A percentile compares a stretch with the other conserved stretches of the same genome.
Conservation (phyloP, 2,113 vertebrate genomes). For the Opisthocomus hoazin region DNA sequence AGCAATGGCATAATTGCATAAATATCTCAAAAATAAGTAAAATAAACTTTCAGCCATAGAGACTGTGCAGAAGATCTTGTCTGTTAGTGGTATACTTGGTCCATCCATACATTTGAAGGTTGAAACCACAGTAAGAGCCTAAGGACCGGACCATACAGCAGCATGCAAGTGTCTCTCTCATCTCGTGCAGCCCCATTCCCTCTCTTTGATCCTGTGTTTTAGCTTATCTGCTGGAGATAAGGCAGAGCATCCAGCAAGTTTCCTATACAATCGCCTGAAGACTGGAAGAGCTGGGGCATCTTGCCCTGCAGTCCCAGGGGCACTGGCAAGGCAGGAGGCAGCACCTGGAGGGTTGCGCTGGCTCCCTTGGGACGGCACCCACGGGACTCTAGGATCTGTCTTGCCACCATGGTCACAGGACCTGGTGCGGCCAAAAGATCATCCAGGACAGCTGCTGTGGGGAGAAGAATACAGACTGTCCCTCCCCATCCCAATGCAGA, state of each 20-base stretch:
- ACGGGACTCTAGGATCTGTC: background rate
- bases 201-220: background rate
- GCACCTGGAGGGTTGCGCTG: rapidly evolving
- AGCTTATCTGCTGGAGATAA: background rate
- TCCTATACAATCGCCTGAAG: background rate
- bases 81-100: background rate
- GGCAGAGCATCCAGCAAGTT: background rate
- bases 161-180: background rate
- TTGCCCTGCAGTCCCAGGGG: rapidly evolving
- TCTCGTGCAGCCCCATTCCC: background rate
- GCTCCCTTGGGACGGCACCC: background rate
- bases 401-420: rapidly evolving
- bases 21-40: background rate
- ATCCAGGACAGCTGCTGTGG: background rate
- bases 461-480: background rate
- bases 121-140: background rate
- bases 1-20: background rate
- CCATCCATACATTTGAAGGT: background rate
- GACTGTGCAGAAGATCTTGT: background rate
- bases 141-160: background rate
- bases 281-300: background rate
- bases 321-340: background rate
- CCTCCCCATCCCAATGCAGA: background rate
- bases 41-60: background rate
- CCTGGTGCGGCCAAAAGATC: rapidly evolving